Evolutionary conservation across 2,797 vertebrate genomes (phyloP), one percentile per base, ranked within the genome.

Genomic region (Neosilurus mollespiculum): DNA sequence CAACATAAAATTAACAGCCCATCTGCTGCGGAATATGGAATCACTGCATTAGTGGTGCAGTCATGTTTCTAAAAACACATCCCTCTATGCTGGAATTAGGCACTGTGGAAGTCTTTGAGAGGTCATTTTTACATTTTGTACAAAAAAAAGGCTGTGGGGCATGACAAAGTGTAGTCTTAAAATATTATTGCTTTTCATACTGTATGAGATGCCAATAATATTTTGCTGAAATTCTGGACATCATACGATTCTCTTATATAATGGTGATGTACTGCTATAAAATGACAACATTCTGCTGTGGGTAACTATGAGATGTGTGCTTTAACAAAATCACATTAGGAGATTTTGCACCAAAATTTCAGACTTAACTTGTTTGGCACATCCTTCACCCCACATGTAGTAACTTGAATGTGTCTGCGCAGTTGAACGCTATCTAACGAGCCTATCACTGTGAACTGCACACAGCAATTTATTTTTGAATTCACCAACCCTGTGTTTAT

Each of bases 1-100:
- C 11, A n/a, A 1, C 7, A 15, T 77, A 61, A 61, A 37, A 77
- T 77, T 59, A 77, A 37, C 30, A 3, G 56, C 30, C 56, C 56
- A 61, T 59, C 73, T 77, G 73, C 56, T 77, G 30, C 56, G 15
- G 56, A 77, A 77, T 59, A 77, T 15, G 37, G 56, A 26, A n/a
- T 61, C 4, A 77, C 18, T 59, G 20, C 24, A 18, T 30, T 20
- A 53, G 49, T 70, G 37, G 70, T 75, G 12, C 18, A 34, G 34
- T 37, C 54, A 76, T 37, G 26, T 22, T 22, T 34, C 5, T 30
- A 73, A 56, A 73, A 56, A 54, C 43, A 51, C 67, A 43, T 20
- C 67, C n/a, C 37, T 12, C 53, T 11, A 5, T 56, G 9, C 26
- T 75, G 24, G 14, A 75, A 30, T 30, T 34, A 30, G 18, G 15